These are phyloP conservation scores for Paratilapia polleni DNA, from an alignment of 2,113 vertebrate genomes.

Conservation along the genomic window DNA sequence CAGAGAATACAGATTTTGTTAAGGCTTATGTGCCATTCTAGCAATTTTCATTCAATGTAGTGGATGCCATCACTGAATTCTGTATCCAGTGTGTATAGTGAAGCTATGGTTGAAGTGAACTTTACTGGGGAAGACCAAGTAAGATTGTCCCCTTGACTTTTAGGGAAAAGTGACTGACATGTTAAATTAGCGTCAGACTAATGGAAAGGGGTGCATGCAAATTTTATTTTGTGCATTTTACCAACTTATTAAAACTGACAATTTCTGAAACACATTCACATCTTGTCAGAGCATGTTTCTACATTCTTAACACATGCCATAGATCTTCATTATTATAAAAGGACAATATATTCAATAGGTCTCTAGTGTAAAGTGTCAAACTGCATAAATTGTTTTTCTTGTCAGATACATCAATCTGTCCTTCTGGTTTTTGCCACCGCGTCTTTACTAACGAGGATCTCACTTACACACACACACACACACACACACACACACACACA, in stretches of 20 bases:
- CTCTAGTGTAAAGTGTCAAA: constrained; percentile 11
- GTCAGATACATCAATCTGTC: constrained; percentile 44
- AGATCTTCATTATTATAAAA: constrained; percentile 6
- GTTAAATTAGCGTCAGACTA: background rate
- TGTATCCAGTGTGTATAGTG: background rate
- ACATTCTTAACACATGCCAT: background rate
- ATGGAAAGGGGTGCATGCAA: background rate
- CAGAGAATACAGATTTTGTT: background rate
- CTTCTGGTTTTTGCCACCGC: background rate
- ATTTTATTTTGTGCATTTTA: constrained; percentile 3
- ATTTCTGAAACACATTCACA: background rate
- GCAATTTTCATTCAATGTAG: background rate
- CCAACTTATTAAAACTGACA: background rate
- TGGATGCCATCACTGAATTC: background rate
- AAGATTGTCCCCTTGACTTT: background rate
- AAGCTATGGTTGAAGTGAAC: background rate
- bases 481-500: background rate
- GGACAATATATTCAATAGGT: background rate
- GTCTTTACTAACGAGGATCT: constrained; percentile 11
- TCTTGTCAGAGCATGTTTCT: background rate
- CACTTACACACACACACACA: too few species aligned
- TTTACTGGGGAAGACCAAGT: background rate
- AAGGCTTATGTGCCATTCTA: background rate
- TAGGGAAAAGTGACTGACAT: constrained; percentile 9
- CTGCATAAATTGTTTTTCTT: constrained; percentile 40